These are phyloP conservation scores for Monomorium pharaonis DNA, from an alignment of 1,140 invertebrate species.

Conservation along the genomic window DNA sequence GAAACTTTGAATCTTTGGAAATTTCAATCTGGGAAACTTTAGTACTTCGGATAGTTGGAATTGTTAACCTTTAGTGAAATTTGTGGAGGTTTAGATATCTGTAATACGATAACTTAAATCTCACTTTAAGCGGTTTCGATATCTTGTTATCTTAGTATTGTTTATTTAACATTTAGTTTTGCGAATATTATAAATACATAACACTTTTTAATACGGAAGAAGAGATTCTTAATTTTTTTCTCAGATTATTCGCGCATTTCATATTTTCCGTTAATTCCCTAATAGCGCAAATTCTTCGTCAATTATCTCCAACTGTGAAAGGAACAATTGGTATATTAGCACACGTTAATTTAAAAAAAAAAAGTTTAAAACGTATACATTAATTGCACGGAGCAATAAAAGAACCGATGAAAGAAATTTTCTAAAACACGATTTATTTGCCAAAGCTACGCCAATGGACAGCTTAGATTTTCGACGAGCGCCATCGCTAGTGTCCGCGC, in stretches of 20 bases:
- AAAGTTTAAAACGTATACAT: background rate
- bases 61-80: constrained; percentile 52
- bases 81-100: constrained; percentile 12
- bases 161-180: background rate
- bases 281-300: background rate
- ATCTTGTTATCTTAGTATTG: background rate
- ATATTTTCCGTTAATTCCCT: background rate
- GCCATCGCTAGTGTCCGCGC: constrained; percentile 60
- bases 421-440: background rate
- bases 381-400: background rate
- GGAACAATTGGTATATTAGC: background rate
- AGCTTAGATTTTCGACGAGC: constrained; percentile 57
- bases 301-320: background rate
- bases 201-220: background rate
- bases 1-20: constrained; percentile 51
- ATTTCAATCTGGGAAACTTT: constrained; percentile 54
- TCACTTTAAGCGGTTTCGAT: background rate
- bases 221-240: background rate
- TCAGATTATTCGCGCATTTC: background rate
- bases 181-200: background rate
- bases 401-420: background rate
- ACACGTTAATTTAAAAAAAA: background rate
- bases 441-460: background rate
- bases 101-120: background rate
- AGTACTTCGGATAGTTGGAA: constrained; percentile 50